Evolutionary conservation across 2,113 vertebrate genomes (phyloP).

Genomic region (human (Homo sapiens)): DNA sequence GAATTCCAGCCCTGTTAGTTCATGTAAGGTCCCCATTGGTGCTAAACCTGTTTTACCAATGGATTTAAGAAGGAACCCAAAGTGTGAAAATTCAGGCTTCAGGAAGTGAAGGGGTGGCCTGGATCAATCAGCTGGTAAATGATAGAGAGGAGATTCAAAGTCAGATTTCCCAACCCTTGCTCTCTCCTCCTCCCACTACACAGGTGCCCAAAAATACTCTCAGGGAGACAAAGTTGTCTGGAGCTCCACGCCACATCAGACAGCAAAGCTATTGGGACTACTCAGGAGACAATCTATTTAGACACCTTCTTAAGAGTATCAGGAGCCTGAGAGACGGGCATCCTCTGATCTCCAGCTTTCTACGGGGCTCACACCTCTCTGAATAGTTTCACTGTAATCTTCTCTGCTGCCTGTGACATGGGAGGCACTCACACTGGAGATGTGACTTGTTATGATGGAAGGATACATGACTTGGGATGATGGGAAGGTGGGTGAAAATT

Average conservation of each 20-base stretch:
- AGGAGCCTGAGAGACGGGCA: not conserved
- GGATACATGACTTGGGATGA: not conserved
- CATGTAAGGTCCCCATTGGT: not conserved
- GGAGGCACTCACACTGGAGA: not conserved
- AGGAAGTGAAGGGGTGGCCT: not conserved
- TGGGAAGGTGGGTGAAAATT: not conserved
- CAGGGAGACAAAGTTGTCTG: not conserved
- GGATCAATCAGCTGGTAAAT: no score
- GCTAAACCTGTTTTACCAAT: not conserved
- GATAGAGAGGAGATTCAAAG: not conserved
- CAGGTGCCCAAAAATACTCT: not conserved
- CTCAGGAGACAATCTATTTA: not conserved
- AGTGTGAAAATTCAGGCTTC: not conserved
- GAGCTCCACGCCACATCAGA: not conserved
- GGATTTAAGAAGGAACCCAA: not conserved
- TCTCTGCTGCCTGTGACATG: rapidly evolving
- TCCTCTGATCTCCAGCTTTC: not conserved
- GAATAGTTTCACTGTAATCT: not conserved
- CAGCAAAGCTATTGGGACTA: not conserved
- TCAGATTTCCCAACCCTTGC: not conserved
- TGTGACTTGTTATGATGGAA: not conserved
- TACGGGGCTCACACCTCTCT: not conserved
- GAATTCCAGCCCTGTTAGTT: not conserved
- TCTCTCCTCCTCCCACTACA: not conserved
- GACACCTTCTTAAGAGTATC: not conserved